Percentiles rank a stretch among this genome's conserved stretches.
Conservation (phyloP, 2,888 invertebrate species). For the Plagodis pulveraria region DNA sequence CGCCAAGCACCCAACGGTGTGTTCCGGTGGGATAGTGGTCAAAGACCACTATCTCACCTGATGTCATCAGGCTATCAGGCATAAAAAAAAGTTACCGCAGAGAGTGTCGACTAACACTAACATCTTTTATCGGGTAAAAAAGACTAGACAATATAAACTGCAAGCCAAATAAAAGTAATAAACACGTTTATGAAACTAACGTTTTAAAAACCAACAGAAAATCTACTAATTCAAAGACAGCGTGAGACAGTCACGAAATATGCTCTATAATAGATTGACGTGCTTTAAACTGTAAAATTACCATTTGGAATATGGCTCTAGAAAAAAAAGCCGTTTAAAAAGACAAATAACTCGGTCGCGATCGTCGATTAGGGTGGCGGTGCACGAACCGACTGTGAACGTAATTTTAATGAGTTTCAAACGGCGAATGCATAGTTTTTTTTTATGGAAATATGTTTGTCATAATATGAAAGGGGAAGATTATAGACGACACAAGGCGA, state of each 20-base stretch:
- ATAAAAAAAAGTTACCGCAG: no score
- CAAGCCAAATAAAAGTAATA: slow-evolving; percentile 9
- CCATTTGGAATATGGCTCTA: slow-evolving; percentile 58
- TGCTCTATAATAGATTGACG: slow-evolving; percentile 77
- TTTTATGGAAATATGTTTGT: slow-evolving; percentile 12
- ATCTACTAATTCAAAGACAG: slow-evolving; percentile 23
- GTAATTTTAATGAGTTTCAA: slow-evolving; percentile 70
- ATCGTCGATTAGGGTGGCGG: slow-evolving; percentile 59
- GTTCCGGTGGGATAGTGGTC: no score
- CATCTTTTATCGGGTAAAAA: no score
- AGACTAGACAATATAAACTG: neutral
- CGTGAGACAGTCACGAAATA: slow-evolving; percentile 71
- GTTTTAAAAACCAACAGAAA: slow-evolving; percentile 32
- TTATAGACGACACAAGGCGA: slow-evolving; percentile 19
- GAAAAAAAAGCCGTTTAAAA: slow-evolving; percentile 55
- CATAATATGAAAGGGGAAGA: slow-evolving; percentile 31
- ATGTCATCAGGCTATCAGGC: no score
- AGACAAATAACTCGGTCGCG: slow-evolving; percentile 41
- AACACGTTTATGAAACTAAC: slow-evolving; percentile 1
- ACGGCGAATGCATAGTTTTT: slow-evolving; percentile 37
- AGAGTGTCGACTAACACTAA: no score
- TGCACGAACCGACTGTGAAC: slow-evolving; percentile 61
- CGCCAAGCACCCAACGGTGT: no score
- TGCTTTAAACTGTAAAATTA: slow-evolving; percentile 71
- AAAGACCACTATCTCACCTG: no score